Conservation (phyloP, 2,888 invertebrate genomes). For the Seira sanloemensis region DNA sequence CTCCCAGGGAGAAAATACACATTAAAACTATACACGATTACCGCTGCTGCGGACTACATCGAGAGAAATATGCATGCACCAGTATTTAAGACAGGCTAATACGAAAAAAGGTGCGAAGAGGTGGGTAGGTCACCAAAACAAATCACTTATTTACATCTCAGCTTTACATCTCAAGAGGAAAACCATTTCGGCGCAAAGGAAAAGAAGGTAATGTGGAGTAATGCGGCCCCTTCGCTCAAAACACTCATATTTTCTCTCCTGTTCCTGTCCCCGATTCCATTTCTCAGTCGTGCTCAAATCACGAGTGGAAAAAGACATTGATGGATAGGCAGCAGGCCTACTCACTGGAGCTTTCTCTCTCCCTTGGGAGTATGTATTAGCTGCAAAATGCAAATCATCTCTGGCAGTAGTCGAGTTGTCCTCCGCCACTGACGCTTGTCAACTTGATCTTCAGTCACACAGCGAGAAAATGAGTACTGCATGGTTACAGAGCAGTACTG, state of each 20-base stretch:
- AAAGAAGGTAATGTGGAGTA: neutral
- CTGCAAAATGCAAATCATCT: conserved; percentile 31
- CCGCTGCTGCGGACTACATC: neutral
- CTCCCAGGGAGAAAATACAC: neutral
- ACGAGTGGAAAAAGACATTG: neutral
- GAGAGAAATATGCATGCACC: neutral
- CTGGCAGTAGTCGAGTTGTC: conserved; percentile 27
- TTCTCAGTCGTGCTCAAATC: neutral
- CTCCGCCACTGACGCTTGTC: conserved; percentile 34
- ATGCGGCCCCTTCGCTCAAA: conserved; percentile 42
- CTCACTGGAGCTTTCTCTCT: neutral
- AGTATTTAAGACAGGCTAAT: neutral
- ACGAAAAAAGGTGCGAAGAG: conserved; percentile 45
- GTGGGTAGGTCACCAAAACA: conserved; percentile 52
- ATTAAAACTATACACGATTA: too few relatives aligned
- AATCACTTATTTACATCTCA: neutral
- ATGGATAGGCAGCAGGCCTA: neutral
- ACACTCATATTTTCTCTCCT: neutral
- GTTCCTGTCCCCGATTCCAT: conserved; percentile 12
- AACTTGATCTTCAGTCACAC: conserved; percentile 50
- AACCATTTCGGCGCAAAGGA: conserved; percentile 28
- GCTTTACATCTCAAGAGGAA: conserved; percentile 43
- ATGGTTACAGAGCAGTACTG: conserved; percentile 23
- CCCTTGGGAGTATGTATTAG: neutral
- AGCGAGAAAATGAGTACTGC: conserved; percentile 14